Evolutionary conservation across 2,797 vertebrate genomes (phyloP), one percentile per base, ranked within the genome.

Genomic region (Rhinella marina): DNA sequence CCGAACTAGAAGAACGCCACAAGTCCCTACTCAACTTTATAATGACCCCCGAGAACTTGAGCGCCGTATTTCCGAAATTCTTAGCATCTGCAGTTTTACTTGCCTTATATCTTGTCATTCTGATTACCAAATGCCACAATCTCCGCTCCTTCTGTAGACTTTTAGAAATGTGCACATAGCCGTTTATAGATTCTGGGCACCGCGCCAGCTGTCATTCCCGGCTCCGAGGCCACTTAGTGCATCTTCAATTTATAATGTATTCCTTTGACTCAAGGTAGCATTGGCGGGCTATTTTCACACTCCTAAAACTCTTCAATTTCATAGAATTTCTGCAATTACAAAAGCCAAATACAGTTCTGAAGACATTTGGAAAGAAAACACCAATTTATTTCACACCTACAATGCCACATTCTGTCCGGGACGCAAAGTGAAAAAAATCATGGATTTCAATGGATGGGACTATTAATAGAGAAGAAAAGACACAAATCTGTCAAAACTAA

Each of bases 161-260:
- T 81, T 21, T 56, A 73, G 83, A 88, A 85, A 85, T 85, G 68
- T 75, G 68, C 76, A 80, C 82, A 80, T 16, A 17, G 66, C 87
- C 80, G 82, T 89, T 89, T 89, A 89, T 72, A 86, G 85, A 83
- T 78, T 78, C 88, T 14, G 84, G 88, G 88, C 84, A 72, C 41
- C 4, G 4, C 16, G 84, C 88, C 88, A 89, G 84, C 88, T 82
- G 88, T 83, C 88, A 83, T 50, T 78, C 70, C 50, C 1, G 17
- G 72, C 72, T 52, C 48, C 0, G 72, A 61, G 80, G 72, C 80
- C 88, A 83, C 84, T 82, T 86, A 83, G 84, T 68, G 73, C 72
- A 86, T 89, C 85, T 89, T 79, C 88, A 83, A 83, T 89, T 86
- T 89, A 86, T 86, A 86, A 89, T 82, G 79, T 75, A 83, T 89